Conservation (phyloP, 2,113 vertebrate species). For the Oryzias curvinotus region DNA sequence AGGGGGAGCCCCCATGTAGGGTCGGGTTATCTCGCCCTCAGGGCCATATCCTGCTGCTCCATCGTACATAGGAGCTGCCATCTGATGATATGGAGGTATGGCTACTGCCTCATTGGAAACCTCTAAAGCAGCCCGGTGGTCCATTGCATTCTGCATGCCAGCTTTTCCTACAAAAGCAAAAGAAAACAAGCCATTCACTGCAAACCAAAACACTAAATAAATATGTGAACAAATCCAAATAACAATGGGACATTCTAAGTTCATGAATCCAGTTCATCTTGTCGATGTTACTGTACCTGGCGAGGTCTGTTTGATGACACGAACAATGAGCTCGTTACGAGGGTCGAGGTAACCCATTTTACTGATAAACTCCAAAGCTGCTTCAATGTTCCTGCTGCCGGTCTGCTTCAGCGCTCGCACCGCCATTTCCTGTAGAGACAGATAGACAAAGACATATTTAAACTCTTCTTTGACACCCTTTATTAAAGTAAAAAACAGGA, state of each 20-base stretch:
- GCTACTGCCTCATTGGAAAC: conserved; percentile 77
- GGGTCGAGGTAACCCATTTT: conserved; percentile 99
- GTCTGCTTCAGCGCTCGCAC: conserved; percentile 95
- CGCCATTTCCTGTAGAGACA: conserved; percentile 89
- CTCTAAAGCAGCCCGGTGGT: conserved; percentile 86
- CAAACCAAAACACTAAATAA: background rate
- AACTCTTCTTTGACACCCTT: background rate
- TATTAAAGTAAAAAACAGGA: background rate
- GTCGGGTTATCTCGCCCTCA: conserved; percentile 84
- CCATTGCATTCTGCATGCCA: conserved; percentile 81
- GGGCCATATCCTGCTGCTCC: conserved; percentile 78
- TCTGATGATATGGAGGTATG: conserved; percentile 87
- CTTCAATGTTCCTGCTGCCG: conserved; percentile 94
- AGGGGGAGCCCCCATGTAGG: conserved; percentile 79
- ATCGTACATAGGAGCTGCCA: conserved; percentile 84
- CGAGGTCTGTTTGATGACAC: conserved; percentile 97
- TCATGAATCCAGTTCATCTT: background rate
- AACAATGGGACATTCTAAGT: background rate
- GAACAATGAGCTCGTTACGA: conserved; percentile 93
- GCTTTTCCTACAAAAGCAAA: conserved; percentile 81
- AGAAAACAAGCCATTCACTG: background rate
- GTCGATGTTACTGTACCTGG: conserved; percentile 78
- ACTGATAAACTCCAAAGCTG: conserved; percentile 95
- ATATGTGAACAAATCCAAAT: background rate
- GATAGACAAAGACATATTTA: background rate